Evolutionary conservation across 2,797 vertebrate genomes (phyloP), one percentile per base, ranked within the genome.

Genomic region (Falco novaeseelandiae): DNA sequence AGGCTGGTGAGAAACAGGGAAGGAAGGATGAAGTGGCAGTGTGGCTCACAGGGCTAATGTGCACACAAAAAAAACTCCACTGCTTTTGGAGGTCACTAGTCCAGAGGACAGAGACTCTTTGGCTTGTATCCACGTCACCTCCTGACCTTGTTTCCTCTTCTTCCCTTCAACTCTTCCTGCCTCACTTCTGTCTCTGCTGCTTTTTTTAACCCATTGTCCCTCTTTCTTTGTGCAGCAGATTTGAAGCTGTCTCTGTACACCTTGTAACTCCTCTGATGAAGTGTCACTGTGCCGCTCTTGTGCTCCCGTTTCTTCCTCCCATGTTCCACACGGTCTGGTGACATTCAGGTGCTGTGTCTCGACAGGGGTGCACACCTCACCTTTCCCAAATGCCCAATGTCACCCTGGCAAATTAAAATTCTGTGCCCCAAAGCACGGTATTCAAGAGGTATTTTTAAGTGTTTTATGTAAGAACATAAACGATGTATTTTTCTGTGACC

Each of bases 401-500:
- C 87, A 90, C 93, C 46, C 46, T 48, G 54, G 71, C 61, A 91
- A 92, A 94, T 95, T 65, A 93, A 93, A 95, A 78, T 87, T 83
- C 57, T 80, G 46, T 87, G 42, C 87, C 69, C 83, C 82, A 95
- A 91, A 95, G 72, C 54, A 2, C 71, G 71, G 63, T 83, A 59
- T 89, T 88, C 52, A 78, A 51, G 90, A 86, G 30, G 58, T 93
- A 91, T 92, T 94, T 95, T 87, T 30, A 90, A 92, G 58, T 76
- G 63, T 81, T 97, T 97, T 93, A 87, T 94, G 51, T 89, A 74
- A 93, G 93, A 92, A 89, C 79, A 70, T 89, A 93, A 96, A 62
- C 9, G 38, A 42, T 72, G 61, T 89, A 78, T 97, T 97, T 96
- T 95, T 93, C 76, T 94, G 87, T 96, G 96, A 96, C 96, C 95